These are phyloP conservation scores for Rotaria magnacalcarata DNA, from an alignment of 2,888 invertebrate species.

Conservation along the genomic window DNA sequence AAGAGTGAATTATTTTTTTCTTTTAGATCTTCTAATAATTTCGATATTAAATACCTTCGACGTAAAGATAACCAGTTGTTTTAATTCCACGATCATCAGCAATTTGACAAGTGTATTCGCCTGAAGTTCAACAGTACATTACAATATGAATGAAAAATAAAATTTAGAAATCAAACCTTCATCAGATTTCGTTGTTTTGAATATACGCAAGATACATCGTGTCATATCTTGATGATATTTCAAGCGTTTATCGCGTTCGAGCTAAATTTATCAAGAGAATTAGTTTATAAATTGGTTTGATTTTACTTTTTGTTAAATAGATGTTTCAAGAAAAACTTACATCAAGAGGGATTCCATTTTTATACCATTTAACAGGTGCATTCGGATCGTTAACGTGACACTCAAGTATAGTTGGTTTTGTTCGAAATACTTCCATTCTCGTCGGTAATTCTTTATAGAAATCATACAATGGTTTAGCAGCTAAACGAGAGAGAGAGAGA, in stretches of 20 bases:
- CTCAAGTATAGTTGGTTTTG: conserved; percentile 82
- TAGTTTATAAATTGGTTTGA: no score
- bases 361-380: conserved; percentile 81
- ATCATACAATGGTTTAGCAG: conserved; percentile 85
- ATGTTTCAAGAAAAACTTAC: conserved; percentile 58
- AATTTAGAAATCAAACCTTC: conserved; percentile 60
- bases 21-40: no score
- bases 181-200: conserved; percentile 75
- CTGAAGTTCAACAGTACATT: neutral
- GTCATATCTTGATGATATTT: conserved; percentile 81
- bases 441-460: conserved; percentile 86
- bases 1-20: no score
- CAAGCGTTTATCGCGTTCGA: conserved; percentile 66
- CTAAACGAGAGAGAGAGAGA: conserved; percentile 60
- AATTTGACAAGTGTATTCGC: conserved; percentile 81
- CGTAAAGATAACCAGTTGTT: conserved; percentile 69
- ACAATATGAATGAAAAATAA: neutral
- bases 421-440: conserved; percentile 79
- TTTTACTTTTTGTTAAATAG: no score
- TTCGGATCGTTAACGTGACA: conserved; percentile 87
- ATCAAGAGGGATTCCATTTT: conserved; percentile 82
- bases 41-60: conserved; percentile 61
- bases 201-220: conserved; percentile 81
- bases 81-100: conserved; percentile 77
- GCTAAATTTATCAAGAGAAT: conserved; percentile 60